Evolutionary conservation across 2,797 vertebrate genomes (phyloP).

Genomic region (Characodon lateralis): DNA sequence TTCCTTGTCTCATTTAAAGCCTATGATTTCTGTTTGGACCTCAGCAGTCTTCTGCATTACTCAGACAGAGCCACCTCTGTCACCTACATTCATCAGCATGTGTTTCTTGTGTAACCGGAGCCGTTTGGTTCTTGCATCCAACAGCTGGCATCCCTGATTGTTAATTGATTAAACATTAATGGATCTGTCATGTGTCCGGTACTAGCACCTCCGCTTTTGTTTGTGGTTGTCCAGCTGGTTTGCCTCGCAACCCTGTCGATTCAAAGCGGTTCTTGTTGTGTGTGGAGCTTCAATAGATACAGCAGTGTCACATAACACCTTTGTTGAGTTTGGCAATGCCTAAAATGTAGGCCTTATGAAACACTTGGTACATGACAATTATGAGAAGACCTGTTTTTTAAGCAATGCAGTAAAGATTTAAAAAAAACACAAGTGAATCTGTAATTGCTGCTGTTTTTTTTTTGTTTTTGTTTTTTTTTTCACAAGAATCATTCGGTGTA

Average conservation of each 20-base stretch:
- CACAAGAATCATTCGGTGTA: not conserved
- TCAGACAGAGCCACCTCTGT: constrained; percentile 14
- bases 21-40: constrained; percentile 26
- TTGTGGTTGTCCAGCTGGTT: constrained; percentile 38
- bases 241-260: constrained; percentile 25
- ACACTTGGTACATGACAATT: not conserved
- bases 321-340: constrained; percentile 12
- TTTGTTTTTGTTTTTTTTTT: not conserved
- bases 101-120: constrained; percentile 53
- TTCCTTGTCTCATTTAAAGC: constrained; percentile 17
- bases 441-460: too few species aligned
- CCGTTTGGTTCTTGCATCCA: constrained; percentile 35
- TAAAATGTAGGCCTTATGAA: constrained; percentile 9
- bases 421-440: too few species aligned
- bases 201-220: constrained; percentile 50
- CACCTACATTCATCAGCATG: constrained; percentile 22
- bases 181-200: constrained; percentile 54
- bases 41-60: constrained; percentile 16
- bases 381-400: not conserved
- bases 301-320: constrained; percentile 40
- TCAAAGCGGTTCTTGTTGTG: constrained; percentile 5
- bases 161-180: constrained; percentile 74
- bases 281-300: not conserved
- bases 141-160: constrained; percentile 50
- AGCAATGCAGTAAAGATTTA: not conserved